phyloP scores from a whole-genome alignment of 2,113 vertebrate genomes.

The Hydrochoerus hydrochaeris region DNA sequence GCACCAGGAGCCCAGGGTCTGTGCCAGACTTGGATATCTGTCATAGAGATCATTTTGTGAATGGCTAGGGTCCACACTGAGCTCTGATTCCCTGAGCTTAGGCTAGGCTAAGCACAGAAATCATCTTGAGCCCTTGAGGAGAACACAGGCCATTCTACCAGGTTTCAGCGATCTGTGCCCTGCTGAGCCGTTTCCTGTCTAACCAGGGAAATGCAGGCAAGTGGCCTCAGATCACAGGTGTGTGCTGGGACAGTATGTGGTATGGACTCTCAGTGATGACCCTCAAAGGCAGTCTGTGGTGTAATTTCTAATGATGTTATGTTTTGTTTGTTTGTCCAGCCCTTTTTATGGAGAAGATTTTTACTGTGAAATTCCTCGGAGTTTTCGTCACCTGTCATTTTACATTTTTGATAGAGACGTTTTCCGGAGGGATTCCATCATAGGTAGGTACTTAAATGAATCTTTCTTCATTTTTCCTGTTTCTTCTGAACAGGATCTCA shows the following conservation, averaged over 20 bases:
- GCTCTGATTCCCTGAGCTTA: background rate
- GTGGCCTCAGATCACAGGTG: background rate
- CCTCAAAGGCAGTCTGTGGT: background rate
- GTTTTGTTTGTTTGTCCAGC: conserved; percentile 85
- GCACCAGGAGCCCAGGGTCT: background rate
- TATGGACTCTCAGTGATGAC: too few species aligned
- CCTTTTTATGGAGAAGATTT: conserved; percentile 99
- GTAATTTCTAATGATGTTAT: background rate
- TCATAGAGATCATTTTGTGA: background rate
- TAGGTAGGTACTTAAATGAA: conserved; percentile 89
- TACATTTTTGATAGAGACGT: conserved; percentile 99
- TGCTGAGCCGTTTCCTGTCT: background rate
- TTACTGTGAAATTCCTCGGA: conserved; percentile 99
- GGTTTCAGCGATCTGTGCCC: background rate
- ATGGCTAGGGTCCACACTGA: fast-evolving
- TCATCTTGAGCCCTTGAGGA: background rate
- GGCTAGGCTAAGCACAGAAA: too few species aligned
- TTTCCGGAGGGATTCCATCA: conserved; percentile 99
- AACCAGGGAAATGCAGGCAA: fast-evolving
- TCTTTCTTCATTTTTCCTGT: background rate
- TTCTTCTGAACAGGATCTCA: background rate
- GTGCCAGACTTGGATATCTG: background rate
- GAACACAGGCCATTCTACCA: background rate
- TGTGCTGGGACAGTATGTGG: background rate
- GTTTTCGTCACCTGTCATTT: conserved; percentile 97